Percentiles rank a stretch among this genome's conserved stretches.
phyloP scores from a whole-genome alignment of 2,888 invertebrate genomes.

The Coenonympha arcania region DNA sequence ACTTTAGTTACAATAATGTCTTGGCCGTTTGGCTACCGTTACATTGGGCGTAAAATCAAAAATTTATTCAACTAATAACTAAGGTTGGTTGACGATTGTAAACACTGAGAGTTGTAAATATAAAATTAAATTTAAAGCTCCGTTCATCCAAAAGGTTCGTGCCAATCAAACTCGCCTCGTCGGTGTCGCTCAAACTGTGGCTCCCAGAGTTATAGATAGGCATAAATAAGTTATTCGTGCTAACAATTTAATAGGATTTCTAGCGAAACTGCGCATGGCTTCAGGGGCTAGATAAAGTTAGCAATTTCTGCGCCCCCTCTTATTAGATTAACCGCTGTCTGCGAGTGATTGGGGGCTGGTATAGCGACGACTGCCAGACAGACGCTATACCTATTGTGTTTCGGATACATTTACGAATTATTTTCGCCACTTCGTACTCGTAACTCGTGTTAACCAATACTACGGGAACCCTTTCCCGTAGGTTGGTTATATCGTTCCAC shows the following conservation, averaged over 20 bases:
- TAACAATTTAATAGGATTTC: conserved; percentile 46
- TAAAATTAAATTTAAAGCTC: too few species aligned
- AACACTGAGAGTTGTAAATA: too few species aligned
- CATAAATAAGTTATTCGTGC: conserved; percentile 30
- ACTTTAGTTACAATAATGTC: too few species aligned
- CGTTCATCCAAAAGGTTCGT: too few species aligned
- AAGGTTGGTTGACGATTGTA: too few species aligned
- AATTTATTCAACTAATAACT: too few species aligned
- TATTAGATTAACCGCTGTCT: conserved; percentile 34
- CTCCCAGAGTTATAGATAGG: conserved; percentile 9
- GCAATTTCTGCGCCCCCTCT: conserved; percentile 27
- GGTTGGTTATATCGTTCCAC: too few species aligned
- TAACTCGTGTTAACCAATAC: too few species aligned
- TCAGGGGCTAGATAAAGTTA: conserved; percentile 37
- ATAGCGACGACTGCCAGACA: neutral
- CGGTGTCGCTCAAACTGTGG: neutral
- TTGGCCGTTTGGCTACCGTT: too few species aligned
- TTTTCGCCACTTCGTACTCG: too few species aligned
- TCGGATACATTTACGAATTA: neutral
- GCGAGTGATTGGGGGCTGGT: conserved; percentile 13
- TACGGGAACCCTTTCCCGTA: too few species aligned
- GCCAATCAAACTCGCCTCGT: neutral
- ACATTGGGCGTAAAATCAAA: too few species aligned
- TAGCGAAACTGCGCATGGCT: conserved; percentile 34
- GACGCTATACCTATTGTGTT: neutral